Evolutionary conservation across 2,113 vertebrate genomes (phyloP), one percentile per base, ranked within the genome.

Genomic region (Mesembrinibis cayennensis): DNA sequence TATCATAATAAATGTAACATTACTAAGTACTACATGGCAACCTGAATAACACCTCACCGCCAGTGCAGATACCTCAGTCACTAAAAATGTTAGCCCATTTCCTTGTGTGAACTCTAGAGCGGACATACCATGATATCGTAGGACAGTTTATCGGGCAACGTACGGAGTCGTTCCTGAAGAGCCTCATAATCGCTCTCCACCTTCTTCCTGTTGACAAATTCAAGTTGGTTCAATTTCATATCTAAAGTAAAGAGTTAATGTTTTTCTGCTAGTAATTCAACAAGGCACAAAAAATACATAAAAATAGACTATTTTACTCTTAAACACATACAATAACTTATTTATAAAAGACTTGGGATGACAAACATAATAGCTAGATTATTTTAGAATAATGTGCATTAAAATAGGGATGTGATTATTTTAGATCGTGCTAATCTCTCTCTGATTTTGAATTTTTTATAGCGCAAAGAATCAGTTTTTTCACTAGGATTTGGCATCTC

Each of bases 71-170:
- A 77, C 80, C 53, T 15, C 20, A 53, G 34, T 45, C 25, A 63
- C 29, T 36, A 26, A 53, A 66, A 67, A 23, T 38, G 34, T 58
- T 10, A 91, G 45, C 17, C 30, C 16, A 13, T 32, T 89, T 77
- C 36, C 83, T 32, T 32, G 38, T 65, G 76, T 85, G 58, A 89
- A 74, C 50, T 20, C 80, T 42, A 49, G 13, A 44, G 40, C 0
- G 4, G 53, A 98, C 99, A 69, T 98, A 99, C 99, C 99, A 99
- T 99, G 96, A 99, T 91, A 97, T 99, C 98, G 52, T 99, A 99
- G 83, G 98, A 99, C 95, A 99, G 96, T 59, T 99, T 99, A 89
- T 99, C 98, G 36, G 99, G 99, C 89, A 99, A 98, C 15, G 98
- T 99, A 76, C 59, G 95, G 52, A 99, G 99, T 21, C 98, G 97